phyloP scores from a whole-genome alignment of 1,140 invertebrate species.

The Apolygus lucorum region DNA sequence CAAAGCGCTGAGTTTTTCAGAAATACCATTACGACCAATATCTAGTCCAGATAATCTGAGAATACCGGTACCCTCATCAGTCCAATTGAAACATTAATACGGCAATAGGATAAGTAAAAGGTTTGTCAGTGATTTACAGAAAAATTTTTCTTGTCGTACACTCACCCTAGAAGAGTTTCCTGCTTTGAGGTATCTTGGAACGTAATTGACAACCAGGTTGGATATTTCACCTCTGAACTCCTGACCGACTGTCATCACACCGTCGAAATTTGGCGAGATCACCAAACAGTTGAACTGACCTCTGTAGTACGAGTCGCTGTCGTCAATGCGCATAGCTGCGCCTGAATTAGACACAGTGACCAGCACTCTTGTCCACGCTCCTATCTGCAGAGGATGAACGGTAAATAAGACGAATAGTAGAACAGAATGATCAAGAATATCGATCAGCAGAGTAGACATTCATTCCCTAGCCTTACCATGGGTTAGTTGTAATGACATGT shows the following conservation, averaged over 20 bases:
- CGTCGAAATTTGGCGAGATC: conserved; percentile 6
- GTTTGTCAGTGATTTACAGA: too few species aligned
- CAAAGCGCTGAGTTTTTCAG: too few species aligned
- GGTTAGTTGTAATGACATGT: too few species aligned
- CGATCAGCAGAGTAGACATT: too few species aligned
- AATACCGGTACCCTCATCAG: too few species aligned
- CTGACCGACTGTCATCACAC: conserved; percentile 5
- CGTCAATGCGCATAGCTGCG: background rate
- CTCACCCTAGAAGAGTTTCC: background rate
- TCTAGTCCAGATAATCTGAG: too few species aligned
- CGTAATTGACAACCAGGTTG: conserved; percentile 2
- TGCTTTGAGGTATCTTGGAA: background rate
- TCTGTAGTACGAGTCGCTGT: background rate
- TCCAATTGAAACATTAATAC: too few species aligned
- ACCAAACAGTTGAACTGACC: conserved; percentile 33
- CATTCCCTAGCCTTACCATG: too few species aligned
- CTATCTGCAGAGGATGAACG: background rate
- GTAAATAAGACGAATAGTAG: background rate
- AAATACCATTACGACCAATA: too few species aligned
- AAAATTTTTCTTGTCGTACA: too few species aligned
- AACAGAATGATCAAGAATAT: background rate
- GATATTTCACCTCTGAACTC: conserved; percentile 12
- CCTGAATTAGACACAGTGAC: background rate
- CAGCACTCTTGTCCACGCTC: background rate
- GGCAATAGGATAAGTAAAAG: too few species aligned